Evolutionary conservation across 2,113 vertebrate genomes (phyloP).

Genomic region (Aegithalos caudatus): DNA sequence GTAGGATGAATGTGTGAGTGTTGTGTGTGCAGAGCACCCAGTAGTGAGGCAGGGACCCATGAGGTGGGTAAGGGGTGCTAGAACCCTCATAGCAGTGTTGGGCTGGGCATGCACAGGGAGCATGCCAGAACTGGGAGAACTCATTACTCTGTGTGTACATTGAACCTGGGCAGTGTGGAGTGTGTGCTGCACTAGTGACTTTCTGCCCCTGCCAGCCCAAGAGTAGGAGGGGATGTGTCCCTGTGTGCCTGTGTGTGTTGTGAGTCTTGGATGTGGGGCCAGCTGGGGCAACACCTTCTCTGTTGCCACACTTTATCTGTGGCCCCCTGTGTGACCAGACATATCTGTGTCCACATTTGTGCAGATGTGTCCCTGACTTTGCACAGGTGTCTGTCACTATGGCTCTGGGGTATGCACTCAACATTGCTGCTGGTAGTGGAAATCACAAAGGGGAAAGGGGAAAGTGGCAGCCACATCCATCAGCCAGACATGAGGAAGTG

Average conservation of each 20-base stretch:
- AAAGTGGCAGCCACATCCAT: background rate
- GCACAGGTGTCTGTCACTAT: background rate
- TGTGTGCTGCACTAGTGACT: background rate
- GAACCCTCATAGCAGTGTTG: accelerated
- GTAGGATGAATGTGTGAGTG: background rate
- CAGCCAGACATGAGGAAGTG: background rate
- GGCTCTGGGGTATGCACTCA: background rate
- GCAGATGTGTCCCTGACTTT: background rate
- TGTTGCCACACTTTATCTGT: background rate
- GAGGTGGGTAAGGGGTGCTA: accelerated
- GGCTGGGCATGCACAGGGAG: accelerated
- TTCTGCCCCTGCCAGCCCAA: background rate
- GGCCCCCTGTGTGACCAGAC: accelerated
- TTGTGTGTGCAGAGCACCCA: accelerated
- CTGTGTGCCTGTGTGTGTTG: accelerated
- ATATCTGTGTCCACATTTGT: accelerated
- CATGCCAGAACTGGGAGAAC: accelerated
- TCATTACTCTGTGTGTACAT: accelerated
- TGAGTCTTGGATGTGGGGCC: background rate
- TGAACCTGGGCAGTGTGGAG: background rate
- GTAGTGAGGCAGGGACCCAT: accelerated
- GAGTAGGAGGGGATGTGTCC: accelerated
- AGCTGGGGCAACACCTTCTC: background rate
- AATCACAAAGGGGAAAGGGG: background rate
- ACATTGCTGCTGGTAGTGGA: background rate